Conservation (phyloP, 2,888 invertebrate genomes). For the Clepsis dumicolana region DNA sequence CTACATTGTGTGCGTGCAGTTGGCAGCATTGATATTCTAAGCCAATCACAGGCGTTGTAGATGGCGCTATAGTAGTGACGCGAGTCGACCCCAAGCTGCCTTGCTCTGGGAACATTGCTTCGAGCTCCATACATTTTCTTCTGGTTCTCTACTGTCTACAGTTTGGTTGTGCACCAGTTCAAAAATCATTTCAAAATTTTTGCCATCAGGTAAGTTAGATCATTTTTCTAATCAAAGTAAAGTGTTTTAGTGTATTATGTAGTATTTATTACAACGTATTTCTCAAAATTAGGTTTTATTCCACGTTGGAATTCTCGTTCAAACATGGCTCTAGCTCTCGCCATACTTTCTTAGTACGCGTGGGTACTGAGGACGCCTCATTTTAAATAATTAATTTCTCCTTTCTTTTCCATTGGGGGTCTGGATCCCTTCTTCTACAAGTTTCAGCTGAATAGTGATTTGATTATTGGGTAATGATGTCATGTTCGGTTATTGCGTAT, state of each 20-base stretch:
- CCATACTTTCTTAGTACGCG: slow-evolving; percentile 83
- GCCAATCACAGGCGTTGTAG: slow-evolving; percentile 77
- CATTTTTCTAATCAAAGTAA: slow-evolving; percentile 70
- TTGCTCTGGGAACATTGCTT: slow-evolving; percentile 84
- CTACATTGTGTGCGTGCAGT: slow-evolving; percentile 59
- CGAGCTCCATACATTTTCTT: slow-evolving; percentile 87
- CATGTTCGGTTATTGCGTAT: slow-evolving; percentile 82
- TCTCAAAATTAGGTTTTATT: slow-evolving; percentile 71
- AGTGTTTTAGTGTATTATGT: slow-evolving; percentile 69
- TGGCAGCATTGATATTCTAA: slow-evolving; percentile 67
- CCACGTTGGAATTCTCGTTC: slow-evolving; percentile 85
- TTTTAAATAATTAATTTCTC: slow-evolving; percentile 85
- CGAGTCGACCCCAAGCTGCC: slow-evolving; percentile 83
- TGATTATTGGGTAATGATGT: slow-evolving; percentile 80
- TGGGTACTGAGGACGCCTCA: slow-evolving; percentile 83
- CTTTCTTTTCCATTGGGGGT: slow-evolving; percentile 78
- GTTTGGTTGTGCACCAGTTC: slow-evolving; percentile 86
- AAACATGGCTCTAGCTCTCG: slow-evolving; percentile 85
- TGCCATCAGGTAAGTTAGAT: slow-evolving; percentile 84
- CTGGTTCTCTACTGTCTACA: slow-evolving; percentile 85
- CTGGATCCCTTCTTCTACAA: slow-evolving; percentile 82
- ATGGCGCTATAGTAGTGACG: slow-evolving; percentile 80
- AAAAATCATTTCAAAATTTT: slow-evolving; percentile 86
- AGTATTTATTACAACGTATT: slow-evolving; percentile 65
- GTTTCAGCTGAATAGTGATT: slow-evolving; percentile 72